Evolutionary conservation across 2,888 invertebrate species (phyloP), one percentile per base, ranked within the genome.

Genomic region (Lysandra coridon): DNA sequence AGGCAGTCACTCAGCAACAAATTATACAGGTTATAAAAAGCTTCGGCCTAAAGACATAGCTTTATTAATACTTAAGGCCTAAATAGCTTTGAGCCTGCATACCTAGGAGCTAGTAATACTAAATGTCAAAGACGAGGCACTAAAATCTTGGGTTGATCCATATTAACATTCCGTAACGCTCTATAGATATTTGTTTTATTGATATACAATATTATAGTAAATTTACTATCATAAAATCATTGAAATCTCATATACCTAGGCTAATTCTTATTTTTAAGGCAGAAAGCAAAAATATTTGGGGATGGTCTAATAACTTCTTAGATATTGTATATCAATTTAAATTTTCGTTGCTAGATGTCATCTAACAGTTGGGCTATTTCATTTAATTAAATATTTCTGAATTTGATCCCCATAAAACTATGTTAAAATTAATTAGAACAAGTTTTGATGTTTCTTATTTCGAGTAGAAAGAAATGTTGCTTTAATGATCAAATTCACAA

Each of bases 1-100:
- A 95, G 89, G 95, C 94, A 87, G 93, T 95, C 87, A 92, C 92
- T 78, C 95, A 95, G 91, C 95, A 95, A 87, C 95, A 95, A 89
- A 93, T 94, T 79, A 94, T 94, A 85, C 94, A 94, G 94, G 94
- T 94, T 92, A 91, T 81, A 84, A 33, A 14, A 64, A 57, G 33
- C 76, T 53, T 53, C 57, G 53, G n/a, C 30, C 53, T 17, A 57
- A 69, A 69, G 14, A 69, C 14, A 14, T 69, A 69, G 69, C 37
- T 69, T 33, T 69, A 37, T 33, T 33, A 33, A 33, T 64, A 12
- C 30, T 10, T 64, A 64, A 33, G 69, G 69, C 69, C 69, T 69
- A 37, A 33, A 69, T 37, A 69, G 69, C 69, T 64, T 30, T 64
- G 10, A 62, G 62, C n/a, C 62, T 62, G 23, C 23, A 64, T 64